Evolutionary conservation across 2,888 invertebrate genomes (phyloP), one percentile per base, ranked within the genome.

Genomic region (Trisateles emortualis): DNA sequence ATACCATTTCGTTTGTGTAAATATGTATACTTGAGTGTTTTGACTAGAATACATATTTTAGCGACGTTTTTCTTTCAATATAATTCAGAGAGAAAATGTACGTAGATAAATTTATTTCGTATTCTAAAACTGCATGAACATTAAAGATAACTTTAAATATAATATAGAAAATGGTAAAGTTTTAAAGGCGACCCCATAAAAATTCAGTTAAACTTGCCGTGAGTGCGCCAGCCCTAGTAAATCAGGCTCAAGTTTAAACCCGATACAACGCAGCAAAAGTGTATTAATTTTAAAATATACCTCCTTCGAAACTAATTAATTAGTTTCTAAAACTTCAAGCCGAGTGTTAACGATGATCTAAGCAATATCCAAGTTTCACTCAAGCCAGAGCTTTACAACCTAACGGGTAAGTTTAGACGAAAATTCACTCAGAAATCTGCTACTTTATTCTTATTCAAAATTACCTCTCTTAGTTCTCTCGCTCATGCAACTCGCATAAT

Each of bases 321-420:
- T 83, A 83, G 82, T 83, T 84, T 72, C 73, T 61, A 69, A 78
- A 79, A 83, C 78, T 84, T 75, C 49, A 70, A 76, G 74, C 74
- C 70, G 73, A 73, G 77, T 77, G 79, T 79, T 81, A 81, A 79
- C 81, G 83, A 82, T 85, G 82, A 84, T 82, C 81, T 79, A 79
- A 79, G 81, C 82, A 79, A 83, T 82, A 83, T 72, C 68, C 74
- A 73, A 82, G 81, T 80, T 83, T 73, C 38, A 49, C 57, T 66
- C 58, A 55, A 48, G 48, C 48, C 51, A 40, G 41, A 66, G 72
- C 59, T 73, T 76, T 65, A 64, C 71, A 68, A 66, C 57, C 62
- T 74, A 64, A 65, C 46, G 57, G 49, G 30, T 56, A 67, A 68
- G 61, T 67, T 72, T 45, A 42, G 48, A 46, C 52, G 56, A 68